A percentile compares a stretch with the other conserved stretches of the same genome.
Conservation (phyloP, 2,113 vertebrate species). For the Rhinolophus ferrumequinum region DNA sequence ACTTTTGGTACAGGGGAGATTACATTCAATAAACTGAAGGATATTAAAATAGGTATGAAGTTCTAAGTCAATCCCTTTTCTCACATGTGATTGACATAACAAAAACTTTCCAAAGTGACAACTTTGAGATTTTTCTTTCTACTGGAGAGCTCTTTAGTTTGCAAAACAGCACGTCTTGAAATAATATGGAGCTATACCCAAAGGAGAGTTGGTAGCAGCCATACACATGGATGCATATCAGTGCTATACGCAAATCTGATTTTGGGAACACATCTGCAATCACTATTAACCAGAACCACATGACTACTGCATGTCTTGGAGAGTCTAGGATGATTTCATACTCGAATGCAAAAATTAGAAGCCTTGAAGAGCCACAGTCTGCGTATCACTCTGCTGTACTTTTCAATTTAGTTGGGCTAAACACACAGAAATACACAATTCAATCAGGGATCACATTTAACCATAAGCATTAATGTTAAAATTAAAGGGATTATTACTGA, state of each 20-base stretch:
- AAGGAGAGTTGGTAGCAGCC: background rate
- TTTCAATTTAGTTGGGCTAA: slow-evolving; percentile 54
- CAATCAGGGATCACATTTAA: slow-evolving; percentile 48
- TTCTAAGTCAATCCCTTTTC: background rate
- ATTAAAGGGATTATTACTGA: slow-evolving; percentile 71
- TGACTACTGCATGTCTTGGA: background rate
- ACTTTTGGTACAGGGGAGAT: background rate
- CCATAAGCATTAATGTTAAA: slow-evolving; percentile 57
- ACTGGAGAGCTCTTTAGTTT: background rate
- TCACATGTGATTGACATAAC: slow-evolving; percentile 41
- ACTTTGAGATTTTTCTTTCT: background rate
- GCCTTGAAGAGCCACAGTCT: slow-evolving; percentile 9
- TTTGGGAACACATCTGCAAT: background rate
- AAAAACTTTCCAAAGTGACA: slow-evolving; percentile 50
- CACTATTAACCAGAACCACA: slow-evolving; percentile 13
- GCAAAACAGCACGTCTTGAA: slow-evolving; percentile 36
- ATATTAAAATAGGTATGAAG: slow-evolving; percentile 44
- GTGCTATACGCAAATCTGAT: background rate
- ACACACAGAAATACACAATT: slow-evolving; percentile 57
- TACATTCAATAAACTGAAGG: slow-evolving; percentile 28
- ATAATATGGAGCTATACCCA: background rate
- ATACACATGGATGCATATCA: background rate
- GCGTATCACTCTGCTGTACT: background rate
- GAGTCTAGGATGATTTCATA: background rate
- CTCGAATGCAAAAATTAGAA: slow-evolving; percentile 30